Evolutionary conservation across 2,888 invertebrate species (phyloP), one percentile per base, ranked within the genome.

Genomic region (Pelosia muscerda): DNA sequence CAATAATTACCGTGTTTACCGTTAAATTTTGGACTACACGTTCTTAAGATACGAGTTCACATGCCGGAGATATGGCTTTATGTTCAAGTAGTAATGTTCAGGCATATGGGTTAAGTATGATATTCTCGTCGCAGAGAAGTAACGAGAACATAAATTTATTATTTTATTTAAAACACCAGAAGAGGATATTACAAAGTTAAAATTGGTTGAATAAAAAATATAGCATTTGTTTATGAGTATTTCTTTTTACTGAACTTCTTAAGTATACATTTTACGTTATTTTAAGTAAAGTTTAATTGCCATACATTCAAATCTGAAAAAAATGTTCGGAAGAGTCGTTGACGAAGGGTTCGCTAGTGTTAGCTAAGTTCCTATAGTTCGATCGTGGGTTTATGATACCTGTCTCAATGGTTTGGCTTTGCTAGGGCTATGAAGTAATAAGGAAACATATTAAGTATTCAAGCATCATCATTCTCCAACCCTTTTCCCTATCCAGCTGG

Each of bases 1-100:
- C 80, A 82, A 83, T 83, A 77, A 81, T 84, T 78, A 81, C 49
- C 72, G 63, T 67, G 68, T 77, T 77, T 77, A 81, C 78, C 76
- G 81, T 85, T 81, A 83, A 75, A 69, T 65, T 77, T 75, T 79
- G 57, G 66, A 66, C 70, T 74, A 68, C 72, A 77, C 68, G 72
- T 68, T 74, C 76, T 75, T 79, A 75, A 71, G 25, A 66, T 68
- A 66, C 63, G 68, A 54, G 68, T 63, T 69, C 66, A 66, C 15
- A 26, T 28, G 59, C 26, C 42, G 28, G 31, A 68, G 49, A 58
- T 63, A 66, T 59, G 54, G 42, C 34, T 63, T 66, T 59, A 66
- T 55, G 31, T 59, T 31, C 42, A 42, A 13, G 59, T 66, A 57
- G 57, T 65, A 69, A 65, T 61, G 56, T 31, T 60, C 55, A 42